Percentiles rank a stretch among this genome's conserved stretches.
phyloP scores from a whole-genome alignment of 2,113 vertebrate genomes.

The Megalops atlanticus region DNA sequence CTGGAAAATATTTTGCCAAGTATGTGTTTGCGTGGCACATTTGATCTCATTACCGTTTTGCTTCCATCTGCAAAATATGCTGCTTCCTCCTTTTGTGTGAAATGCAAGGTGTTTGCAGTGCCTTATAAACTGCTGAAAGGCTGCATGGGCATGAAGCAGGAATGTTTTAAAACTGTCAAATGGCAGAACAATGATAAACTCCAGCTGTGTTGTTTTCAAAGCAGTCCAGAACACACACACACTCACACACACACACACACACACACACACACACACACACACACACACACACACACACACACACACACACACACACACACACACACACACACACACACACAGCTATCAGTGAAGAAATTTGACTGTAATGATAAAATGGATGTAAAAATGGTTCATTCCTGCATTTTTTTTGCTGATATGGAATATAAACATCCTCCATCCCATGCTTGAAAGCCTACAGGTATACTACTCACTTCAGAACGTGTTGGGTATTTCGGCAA shows the following conservation, averaged over 20 bases:
- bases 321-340: no score
- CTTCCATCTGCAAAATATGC: conserved; percentile 61
- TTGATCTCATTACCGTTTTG: conserved; percentile 60
- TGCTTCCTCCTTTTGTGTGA: conserved; percentile 38
- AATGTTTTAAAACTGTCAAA: conserved; percentile 32
- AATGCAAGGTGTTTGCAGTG: not conserved
- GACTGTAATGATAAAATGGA: conserved; percentile 67
- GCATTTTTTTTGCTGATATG: conserved; percentile 24
- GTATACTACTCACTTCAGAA: no score
- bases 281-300: no score
- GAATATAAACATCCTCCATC: conserved; percentile 55
- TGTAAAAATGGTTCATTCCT: conserved; percentile 26
- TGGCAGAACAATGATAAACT: not conserved
- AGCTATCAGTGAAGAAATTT: conserved; percentile 54
- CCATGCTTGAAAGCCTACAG: no score
- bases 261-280: no score
- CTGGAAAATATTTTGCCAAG: conserved; percentile 42
- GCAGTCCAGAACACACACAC: no score
- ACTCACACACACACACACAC: no score
- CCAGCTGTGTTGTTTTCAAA: not conserved
- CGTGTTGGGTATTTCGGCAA: no score
- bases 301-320: no score
- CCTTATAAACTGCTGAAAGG: not conserved
- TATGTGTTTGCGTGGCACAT: conserved; percentile 59
- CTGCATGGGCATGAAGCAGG: not conserved